These are phyloP conservation scores for Tinea trinotella DNA, from an alignment of 2,888 invertebrate species.

Conservation along the genomic window DNA sequence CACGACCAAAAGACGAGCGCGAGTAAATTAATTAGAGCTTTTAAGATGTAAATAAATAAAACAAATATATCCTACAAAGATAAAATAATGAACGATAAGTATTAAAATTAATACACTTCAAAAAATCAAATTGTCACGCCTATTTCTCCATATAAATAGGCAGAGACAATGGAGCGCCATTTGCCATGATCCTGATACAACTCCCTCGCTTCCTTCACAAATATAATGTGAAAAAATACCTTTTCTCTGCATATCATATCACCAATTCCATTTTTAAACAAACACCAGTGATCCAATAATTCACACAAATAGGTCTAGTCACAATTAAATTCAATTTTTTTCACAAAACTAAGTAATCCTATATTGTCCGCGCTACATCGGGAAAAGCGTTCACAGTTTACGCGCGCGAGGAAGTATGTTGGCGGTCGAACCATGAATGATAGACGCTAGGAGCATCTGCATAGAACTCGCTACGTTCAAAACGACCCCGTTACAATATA, in stretches of 20 bases:
- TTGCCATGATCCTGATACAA: too few relatives aligned
- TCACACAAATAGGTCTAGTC: neutral
- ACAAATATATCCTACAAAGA: too few relatives aligned
- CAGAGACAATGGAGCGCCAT: too few relatives aligned
- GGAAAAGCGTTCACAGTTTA: neutral
- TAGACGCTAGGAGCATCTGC: neutral
- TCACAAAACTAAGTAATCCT: neutral
- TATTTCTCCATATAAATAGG: too few relatives aligned
- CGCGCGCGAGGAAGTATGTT: neutral
- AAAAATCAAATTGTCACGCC: too few relatives aligned
- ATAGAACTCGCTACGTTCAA: neutral
- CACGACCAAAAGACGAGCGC: too few relatives aligned
- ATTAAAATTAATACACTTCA: too few relatives aligned
- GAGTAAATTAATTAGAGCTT: too few relatives aligned
- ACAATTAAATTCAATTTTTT: neutral
- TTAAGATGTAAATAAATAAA: too few relatives aligned
- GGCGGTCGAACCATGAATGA: conserved; percentile 12
- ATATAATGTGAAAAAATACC: too few relatives aligned
- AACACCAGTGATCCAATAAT: neutral
- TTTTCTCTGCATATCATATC: neutral
- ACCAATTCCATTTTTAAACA: neutral
- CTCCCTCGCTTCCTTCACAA: too few relatives aligned
- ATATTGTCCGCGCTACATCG: neutral
- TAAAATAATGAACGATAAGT: too few relatives aligned
- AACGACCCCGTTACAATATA: neutral